These are phyloP conservation scores for Ceratina australensis DNA, from an alignment of 1,140 invertebrate genomes.

Conservation along the genomic window DNA sequence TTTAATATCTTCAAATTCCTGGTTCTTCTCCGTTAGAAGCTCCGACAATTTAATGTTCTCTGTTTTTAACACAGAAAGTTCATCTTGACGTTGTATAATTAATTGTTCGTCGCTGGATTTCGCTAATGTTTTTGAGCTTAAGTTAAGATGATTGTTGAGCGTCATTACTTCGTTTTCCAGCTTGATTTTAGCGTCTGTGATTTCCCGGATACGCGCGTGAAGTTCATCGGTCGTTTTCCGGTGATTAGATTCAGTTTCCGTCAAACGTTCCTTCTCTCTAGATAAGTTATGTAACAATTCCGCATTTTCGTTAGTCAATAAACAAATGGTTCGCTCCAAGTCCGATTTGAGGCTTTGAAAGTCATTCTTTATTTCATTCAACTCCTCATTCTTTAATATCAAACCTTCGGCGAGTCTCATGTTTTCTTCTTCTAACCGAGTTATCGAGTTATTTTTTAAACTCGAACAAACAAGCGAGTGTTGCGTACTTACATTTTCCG, in stretches of 20 bases:
- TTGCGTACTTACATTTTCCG: not conserved
- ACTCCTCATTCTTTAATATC: slow-evolving; percentile 63
- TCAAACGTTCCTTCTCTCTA: slow-evolving; percentile 53
- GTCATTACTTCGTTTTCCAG: slow-evolving; percentile 46
- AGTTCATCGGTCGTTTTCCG: slow-evolving; percentile 55
- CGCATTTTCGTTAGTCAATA: slow-evolving; percentile 71
- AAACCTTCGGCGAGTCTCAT: slow-evolving; percentile 59
- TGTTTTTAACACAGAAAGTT: slow-evolving; percentile 62
- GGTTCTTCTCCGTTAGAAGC: slow-evolving; percentile 56
- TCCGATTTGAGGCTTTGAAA: slow-evolving; percentile 67
- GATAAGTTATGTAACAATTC: slow-evolving; percentile 65
- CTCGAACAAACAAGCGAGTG: not conserved
- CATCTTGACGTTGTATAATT: slow-evolving; percentile 44
- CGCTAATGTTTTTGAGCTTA: slow-evolving; percentile 16
- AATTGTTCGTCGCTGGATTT: slow-evolving; percentile 46
- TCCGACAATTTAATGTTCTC: slow-evolving; percentile 69
- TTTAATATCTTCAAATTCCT: slow-evolving; percentile 48
- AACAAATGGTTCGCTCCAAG: slow-evolving; percentile 67
- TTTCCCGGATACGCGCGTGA: slow-evolving; percentile 41
- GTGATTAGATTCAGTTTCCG: slow-evolving; percentile 43
- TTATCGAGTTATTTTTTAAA: slow-evolving; percentile 12
- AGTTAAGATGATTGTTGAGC: slow-evolving; percentile 48
- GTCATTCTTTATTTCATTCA: slow-evolving; percentile 68
- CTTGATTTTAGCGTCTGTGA: slow-evolving; percentile 59
- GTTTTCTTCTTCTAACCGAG: slow-evolving; percentile 66